Conservation (phyloP, 2,888 invertebrate genomes). For the Rhingia campestris region DNA sequence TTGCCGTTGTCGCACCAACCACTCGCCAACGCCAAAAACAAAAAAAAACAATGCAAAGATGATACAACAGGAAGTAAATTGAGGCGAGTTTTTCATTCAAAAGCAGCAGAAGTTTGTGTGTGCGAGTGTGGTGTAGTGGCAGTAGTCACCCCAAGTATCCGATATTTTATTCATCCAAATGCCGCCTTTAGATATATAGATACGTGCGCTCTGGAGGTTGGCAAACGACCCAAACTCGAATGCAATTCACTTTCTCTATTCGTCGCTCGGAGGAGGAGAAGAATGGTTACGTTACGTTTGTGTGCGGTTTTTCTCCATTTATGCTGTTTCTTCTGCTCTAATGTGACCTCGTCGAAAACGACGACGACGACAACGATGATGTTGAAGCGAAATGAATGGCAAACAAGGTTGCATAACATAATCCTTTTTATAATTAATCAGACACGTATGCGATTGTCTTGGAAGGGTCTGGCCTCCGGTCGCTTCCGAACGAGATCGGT, state of each 20-base stretch:
- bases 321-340: slow-evolving; percentile 41
- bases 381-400: slow-evolving; percentile 70
- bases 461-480: slow-evolving; percentile 6
- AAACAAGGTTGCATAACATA: slow-evolving; percentile 76
- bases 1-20: neutral
- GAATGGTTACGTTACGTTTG: slow-evolving; percentile 58
- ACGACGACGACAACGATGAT: slow-evolving; percentile 24
- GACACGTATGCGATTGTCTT: slow-evolving; percentile 80
- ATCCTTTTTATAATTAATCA: slow-evolving; percentile 81
- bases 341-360: slow-evolving; percentile 68
- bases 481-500: slow-evolving; percentile 15
- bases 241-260: slow-evolving; percentile 73
- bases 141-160: slow-evolving; percentile 68
- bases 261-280: slow-evolving; percentile 37
- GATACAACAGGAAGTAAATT: slow-evolving; percentile 73
- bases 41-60: slow-evolving; percentile 70
- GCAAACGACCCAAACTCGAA: slow-evolving; percentile 71
- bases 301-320: slow-evolving; percentile 26
- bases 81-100: slow-evolving; percentile 71
- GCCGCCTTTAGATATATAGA: slow-evolving; percentile 59
- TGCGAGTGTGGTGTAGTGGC: neutral
- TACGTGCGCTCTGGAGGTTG: slow-evolving; percentile 63
- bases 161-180: slow-evolving; percentile 72
- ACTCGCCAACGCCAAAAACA: neutral
- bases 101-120: slow-evolving; percentile 16